Conservation (phyloP, 2,888 invertebrate species). For the Drosophila multiciliata region DNA sequence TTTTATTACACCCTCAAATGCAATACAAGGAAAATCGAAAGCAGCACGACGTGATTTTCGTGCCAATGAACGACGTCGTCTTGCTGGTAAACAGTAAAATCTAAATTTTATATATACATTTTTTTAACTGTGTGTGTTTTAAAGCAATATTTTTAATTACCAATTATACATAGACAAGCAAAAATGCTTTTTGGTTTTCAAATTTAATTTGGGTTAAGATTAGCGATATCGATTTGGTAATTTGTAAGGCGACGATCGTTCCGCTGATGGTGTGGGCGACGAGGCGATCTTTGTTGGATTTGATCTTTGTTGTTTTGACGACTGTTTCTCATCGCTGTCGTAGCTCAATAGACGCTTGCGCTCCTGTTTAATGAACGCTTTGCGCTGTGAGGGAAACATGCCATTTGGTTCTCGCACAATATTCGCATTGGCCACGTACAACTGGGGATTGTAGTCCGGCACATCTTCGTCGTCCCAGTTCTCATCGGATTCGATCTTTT, state of each 20-base stretch:
- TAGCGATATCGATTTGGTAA: constrained; percentile 9
- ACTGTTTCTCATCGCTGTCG: constrained; percentile 20
- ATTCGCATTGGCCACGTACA: constrained; percentile 64
- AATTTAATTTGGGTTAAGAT: not conserved
- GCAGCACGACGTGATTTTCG: constrained; percentile 22
- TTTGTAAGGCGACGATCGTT: constrained; percentile 21
- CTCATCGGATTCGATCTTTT: constrained; percentile 57
- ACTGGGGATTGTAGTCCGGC: constrained; percentile 77
- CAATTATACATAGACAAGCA: not conserved
- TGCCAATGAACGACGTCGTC: constrained; percentile 33
- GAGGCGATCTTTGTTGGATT: not conserved
- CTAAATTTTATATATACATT: not conserved
- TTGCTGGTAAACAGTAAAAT: constrained; percentile 7
- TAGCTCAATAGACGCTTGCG: constrained; percentile 69
- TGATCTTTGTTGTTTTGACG: not conserved
- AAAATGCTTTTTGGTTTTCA: not conserved
- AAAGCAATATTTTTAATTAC: not conserved
- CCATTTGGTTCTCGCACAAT: constrained; percentile 75
- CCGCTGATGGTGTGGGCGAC: not conserved
- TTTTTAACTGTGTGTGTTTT: not conserved
- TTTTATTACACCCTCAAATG: constrained; percentile 16
- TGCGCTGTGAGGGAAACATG: constrained; percentile 68
- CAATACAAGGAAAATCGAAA: constrained; percentile 10
- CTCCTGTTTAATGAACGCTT: constrained; percentile 78
- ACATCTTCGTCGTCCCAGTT: constrained; percentile 65